These are phyloP conservation scores for Enoplolaimus lenunculus DNA, from an alignment of 2,888 invertebrate species.

Conservation along the genomic window DNA sequence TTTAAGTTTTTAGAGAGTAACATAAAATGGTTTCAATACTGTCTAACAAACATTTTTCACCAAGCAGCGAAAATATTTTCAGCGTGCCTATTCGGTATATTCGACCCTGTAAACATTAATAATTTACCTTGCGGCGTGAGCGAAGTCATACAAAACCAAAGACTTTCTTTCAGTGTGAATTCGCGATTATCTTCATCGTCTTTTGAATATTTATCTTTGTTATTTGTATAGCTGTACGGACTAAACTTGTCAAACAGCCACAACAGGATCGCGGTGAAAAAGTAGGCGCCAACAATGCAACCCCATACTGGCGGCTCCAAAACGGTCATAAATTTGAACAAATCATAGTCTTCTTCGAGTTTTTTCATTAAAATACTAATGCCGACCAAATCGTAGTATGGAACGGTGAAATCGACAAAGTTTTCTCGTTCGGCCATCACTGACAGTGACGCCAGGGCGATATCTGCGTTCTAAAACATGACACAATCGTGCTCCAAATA, in stretches of 20 bases:
- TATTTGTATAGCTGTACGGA: slow-evolving; percentile 87
- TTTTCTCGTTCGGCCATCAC: slow-evolving; percentile 95
- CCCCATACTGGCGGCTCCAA: slow-evolving; percentile 91
- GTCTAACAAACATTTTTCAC: not conserved
- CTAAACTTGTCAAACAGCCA: slow-evolving; percentile 94
- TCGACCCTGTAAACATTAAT: slow-evolving; percentile 7
- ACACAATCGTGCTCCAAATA: no score
- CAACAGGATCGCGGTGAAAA: slow-evolving; percentile 82
- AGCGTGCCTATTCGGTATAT: no score
- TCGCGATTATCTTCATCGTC: slow-evolving; percentile 56
- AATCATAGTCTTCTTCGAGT: slow-evolving; percentile 69
- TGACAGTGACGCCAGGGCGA: slow-evolving; percentile 77
- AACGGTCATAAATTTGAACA: slow-evolving; percentile 90
- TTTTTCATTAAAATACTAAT: slow-evolving; percentile 87
- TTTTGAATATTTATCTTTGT: slow-evolving; percentile 74
- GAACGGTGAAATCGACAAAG: slow-evolving; percentile 92
- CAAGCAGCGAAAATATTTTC: no score
- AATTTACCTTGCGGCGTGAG: slow-evolving; percentile 63
- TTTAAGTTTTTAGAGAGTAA: no score
- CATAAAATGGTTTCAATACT: no score
- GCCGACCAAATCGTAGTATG: slow-evolving; percentile 92
- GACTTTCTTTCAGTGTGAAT: slow-evolving; percentile 83
- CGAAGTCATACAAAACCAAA: slow-evolving; percentile 98
- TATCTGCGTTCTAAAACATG: slow-evolving; percentile 59
- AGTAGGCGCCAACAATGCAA: slow-evolving; percentile 82